Base-by-base conservation (phyloP, 2,113 vertebrate species). In the Terrapene triunguis region DNA sequence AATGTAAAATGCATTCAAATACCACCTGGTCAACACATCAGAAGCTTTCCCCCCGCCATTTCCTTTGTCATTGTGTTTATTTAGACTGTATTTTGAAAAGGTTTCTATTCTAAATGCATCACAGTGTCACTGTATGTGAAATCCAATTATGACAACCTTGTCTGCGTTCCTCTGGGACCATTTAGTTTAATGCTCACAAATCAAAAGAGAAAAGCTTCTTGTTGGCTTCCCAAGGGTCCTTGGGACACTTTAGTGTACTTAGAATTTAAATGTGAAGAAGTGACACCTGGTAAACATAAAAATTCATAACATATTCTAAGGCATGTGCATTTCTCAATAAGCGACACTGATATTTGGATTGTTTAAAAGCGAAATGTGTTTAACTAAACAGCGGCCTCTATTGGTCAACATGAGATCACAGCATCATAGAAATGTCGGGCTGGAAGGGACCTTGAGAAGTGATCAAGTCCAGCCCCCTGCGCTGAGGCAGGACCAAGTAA, bases 11-110 rank as follows among this genome's bases (percentile, higher is more conserved):
- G 14, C 6, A 65, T 50, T 80, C 11, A 1, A 19, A 16, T 84
- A 35, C 6, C 0, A 1, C 48, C 2, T 44, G 3, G 3, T 42
- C 25, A 87, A 2, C n/a, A 54, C 14, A 32, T 35, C 38, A 55
- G 87, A 89, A 59, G 21, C 6, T 89, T 16, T 82, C 25, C 42
- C 62, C 22, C 10, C 10, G 79, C 42, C 5, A 8, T 80, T 13
- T 80, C 90, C 54, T 38, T 62, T 6, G 29, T 35, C 29, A 62
- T 62, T 81, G 53, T 69, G 47, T 27, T 4, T 9, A 42, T 10
- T 10, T 78, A 44, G 85, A 83, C 32, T 3, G 50, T 94, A 24
- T 62, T 94, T 76, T 92, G 59, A 62, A 92, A 79, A 85, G 5
- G 21, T 74, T 74, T 42, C n/a, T 74, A 42, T 74, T 38, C 21